Percentiles rank a stretch among this genome's conserved stretches.
phyloP scores from a whole-genome alignment of 2,888 invertebrate species.

The Protophormia terraenovae region DNA sequence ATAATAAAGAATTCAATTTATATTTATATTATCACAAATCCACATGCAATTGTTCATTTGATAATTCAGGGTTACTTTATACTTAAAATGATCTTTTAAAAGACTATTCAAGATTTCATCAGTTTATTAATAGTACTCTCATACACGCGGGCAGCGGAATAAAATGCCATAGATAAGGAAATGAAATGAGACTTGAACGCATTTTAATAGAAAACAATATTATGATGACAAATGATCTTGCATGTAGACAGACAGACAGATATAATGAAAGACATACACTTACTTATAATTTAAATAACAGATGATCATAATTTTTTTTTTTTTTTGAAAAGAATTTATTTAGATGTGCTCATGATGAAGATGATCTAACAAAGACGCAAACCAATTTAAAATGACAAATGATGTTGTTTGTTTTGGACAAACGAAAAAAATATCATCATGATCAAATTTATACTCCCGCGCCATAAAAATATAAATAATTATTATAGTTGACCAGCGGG shows the following conservation, averaged over 20 bases:
- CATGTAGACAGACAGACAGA: not conserved
- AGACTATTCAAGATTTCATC: not conserved
- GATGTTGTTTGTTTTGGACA: slow-evolving; percentile 39
- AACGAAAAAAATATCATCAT: not conserved
- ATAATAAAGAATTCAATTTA: not conserved
- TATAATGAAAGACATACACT: not conserved
- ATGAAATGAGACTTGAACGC: slow-evolving; percentile 40
- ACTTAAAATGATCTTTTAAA: not conserved
- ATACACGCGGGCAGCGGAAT: not conserved
- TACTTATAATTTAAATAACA: slow-evolving; percentile 33
- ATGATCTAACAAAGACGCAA: slow-evolving; percentile 53
- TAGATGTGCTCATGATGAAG: not conserved
- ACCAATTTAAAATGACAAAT: slow-evolving; percentile 66
- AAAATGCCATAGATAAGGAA: slow-evolving; percentile 31
- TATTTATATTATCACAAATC: not conserved
- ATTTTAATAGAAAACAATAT: slow-evolving; percentile 49
- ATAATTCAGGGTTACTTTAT: not conserved
- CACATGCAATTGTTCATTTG: not conserved
- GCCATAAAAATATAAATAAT: not conserved
- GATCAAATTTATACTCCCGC: not conserved
- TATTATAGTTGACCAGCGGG: too few species aligned
- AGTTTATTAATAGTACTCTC: not conserved
- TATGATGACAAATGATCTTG: slow-evolving; percentile 61
- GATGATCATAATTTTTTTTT: slow-evolving; percentile 18
- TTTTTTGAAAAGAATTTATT: slow-evolving; percentile 27